Base-by-base conservation (phyloP, 2,888 invertebrate genomes). In the Lymantria dispar region DNA sequence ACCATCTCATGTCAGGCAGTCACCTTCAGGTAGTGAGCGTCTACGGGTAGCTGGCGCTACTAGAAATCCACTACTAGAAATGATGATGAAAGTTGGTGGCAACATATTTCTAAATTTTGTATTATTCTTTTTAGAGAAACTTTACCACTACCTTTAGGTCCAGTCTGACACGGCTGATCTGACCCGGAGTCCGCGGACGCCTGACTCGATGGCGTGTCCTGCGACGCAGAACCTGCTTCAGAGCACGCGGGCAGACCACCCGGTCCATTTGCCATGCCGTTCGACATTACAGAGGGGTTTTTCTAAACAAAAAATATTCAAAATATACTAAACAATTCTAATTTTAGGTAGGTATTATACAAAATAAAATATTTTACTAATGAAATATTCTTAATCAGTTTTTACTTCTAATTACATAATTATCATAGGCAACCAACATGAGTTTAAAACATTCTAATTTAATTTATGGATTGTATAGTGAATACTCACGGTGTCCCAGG, bases 401-500 rank as follows among this genome's bases (percentile, higher is more conserved):
- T n/a, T n/a, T n/a, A n/a, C n/a, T n/a, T n/a, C n/a, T n/a, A n/a
- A n/a, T n/a, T n/a, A n/a, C n/a, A n/a, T n/a, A n/a, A n/a, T n/a
- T n/a, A 22, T 22, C 22, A 22, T 3, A 22, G 22, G 22, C 2
- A 22, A 22, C 22, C 22, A 22, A 22, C 2, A 5, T 22, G 22
- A 22, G 22, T 3, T 22, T 22, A 22, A 22, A 22, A 22, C 22
- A 22, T 22, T 22, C 2, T 22, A 22, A 22, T 5, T 22, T 22
- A 22, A 3, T 22, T 22, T 22, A 22, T 22, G 22, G 5, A 22
- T 3, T 22, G 5, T 22, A 38, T 38, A 12, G 47, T 33, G 30
- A 33, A 52, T 38, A 86, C 91, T 90, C 67, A 91, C 91, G 88
- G 90, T 90, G 86, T 92, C 91, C 92, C 92, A 92, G 80, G 91